A percentile compares a stretch with the other conserved stretches of the same genome.
Evolutionary conservation across 2,113 vertebrate genomes (phyloP).

Genomic region (Anhinga anhinga): DNA sequence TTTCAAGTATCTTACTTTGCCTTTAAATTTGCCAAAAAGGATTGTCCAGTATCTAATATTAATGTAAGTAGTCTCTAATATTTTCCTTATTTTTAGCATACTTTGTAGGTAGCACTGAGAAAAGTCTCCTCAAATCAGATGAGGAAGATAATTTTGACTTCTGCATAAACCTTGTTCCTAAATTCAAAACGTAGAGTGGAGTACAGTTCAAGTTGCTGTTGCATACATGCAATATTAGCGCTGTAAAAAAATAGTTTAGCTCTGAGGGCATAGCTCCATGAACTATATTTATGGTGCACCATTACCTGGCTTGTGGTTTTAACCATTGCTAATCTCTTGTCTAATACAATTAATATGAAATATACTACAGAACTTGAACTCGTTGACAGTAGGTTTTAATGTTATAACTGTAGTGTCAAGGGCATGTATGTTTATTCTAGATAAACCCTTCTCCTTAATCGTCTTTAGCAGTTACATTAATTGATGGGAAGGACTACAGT

Average conservation of each 20-base stretch:
- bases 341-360: neutral
- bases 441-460: neutral
- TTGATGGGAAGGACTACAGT: neutral
- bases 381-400: neutral
- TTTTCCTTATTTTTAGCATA: fast-evolving
- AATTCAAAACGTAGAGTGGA: neutral
- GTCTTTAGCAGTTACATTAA: neutral
- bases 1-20: slow-evolving; percentile 96
- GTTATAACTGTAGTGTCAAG: neutral
- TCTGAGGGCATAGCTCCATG: neutral
- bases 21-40: slow-evolving; percentile 92
- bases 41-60: slow-evolving; percentile 92
- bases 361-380: neutral
- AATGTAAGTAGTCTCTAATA: slow-evolving; percentile 80
- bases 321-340: neutral
- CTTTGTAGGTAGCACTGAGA: neutral
- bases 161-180: neutral
- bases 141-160: fast-evolving
- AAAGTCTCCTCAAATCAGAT: neutral
- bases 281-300: fast-evolving
- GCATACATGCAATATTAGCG: fast-evolving
- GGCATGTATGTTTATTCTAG: neutral
- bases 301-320: neutral
- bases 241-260: neutral
- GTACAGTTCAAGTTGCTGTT: fast-evolving